Percentiles rank a stretch among this genome's conserved stretches.
Evolutionary conservation across 2,113 vertebrate species (phyloP).

Genomic region (Himantopus leucocephalus): DNA sequence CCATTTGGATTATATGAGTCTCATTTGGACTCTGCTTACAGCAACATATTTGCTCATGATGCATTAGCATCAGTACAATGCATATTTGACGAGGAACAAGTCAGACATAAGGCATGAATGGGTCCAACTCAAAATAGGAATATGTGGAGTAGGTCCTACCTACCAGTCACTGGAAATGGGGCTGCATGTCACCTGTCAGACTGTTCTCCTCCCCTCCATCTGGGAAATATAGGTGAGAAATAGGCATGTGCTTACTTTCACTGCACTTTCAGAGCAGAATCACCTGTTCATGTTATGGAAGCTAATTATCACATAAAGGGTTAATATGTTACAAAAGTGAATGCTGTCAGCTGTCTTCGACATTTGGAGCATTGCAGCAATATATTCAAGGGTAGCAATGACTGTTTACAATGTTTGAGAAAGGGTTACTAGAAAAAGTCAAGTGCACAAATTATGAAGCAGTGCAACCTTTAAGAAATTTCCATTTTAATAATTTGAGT

Average conservation of each 20-base stretch:
- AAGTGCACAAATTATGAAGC: background rate
- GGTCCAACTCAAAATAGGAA: background rate
- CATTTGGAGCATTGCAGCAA: fast-evolving
- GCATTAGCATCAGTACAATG: background rate
- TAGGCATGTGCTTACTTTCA: background rate
- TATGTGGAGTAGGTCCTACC: background rate
- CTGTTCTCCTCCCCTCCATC: background rate
- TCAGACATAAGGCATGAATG: background rate
- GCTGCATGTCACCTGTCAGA: background rate
- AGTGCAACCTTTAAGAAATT: background rate
- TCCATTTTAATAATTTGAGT: background rate
- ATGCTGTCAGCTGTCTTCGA: background rate
- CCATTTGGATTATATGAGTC: background rate
- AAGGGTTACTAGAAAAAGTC: background rate
- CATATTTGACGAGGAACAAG: background rate
- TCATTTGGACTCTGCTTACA: background rate
- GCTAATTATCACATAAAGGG: background rate
- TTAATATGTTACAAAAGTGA: background rate
- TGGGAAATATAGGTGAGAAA: background rate
- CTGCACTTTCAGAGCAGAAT: background rate
- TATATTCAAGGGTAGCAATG: background rate
- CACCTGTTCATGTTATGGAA: background rate
- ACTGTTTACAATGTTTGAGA: background rate
- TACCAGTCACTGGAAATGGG: background rate
- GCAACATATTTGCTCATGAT: background rate